Evolutionary conservation across 2,797 vertebrate species (phyloP).

Genomic region (Dicrostonyx torquatus): DNA sequence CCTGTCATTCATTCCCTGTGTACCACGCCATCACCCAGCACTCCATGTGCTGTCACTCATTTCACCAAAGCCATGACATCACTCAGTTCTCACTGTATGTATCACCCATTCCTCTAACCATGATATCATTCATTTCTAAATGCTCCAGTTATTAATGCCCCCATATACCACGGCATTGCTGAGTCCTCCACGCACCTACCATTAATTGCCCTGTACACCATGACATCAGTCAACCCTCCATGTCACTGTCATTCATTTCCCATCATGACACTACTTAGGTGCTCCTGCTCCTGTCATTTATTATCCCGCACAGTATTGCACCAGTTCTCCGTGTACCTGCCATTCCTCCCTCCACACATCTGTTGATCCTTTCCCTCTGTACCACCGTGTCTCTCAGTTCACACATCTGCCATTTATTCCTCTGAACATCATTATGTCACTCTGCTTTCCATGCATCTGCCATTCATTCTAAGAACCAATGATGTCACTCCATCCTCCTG

Average conservation of each 20-base stretch:
- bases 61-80: not conserved
- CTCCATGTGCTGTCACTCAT: not conserved
- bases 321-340: not conserved
- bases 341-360: not conserved
- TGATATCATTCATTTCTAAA: not conserved
- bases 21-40: too few species aligned
- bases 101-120: too few species aligned
- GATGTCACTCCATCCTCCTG: not conserved
- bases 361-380: not conserved
- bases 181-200: too few species aligned
- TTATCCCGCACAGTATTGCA: not conserved
- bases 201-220: not conserved
- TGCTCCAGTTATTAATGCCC: not conserved
- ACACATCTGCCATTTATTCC: not conserved
- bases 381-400: not conserved
- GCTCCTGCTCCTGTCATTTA: not conserved
- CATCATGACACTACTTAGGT: not conserved
- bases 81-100: not conserved
- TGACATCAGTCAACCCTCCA: not conserved
- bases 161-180: not conserved
- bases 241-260: not conserved
- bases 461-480: not conserved
- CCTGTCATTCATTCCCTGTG: not conserved
- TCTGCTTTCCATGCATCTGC: not conserved
- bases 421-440: not conserved